Base-by-base conservation (phyloP, 2,888 invertebrate species). In the Napeogenes sylphis region DNA sequence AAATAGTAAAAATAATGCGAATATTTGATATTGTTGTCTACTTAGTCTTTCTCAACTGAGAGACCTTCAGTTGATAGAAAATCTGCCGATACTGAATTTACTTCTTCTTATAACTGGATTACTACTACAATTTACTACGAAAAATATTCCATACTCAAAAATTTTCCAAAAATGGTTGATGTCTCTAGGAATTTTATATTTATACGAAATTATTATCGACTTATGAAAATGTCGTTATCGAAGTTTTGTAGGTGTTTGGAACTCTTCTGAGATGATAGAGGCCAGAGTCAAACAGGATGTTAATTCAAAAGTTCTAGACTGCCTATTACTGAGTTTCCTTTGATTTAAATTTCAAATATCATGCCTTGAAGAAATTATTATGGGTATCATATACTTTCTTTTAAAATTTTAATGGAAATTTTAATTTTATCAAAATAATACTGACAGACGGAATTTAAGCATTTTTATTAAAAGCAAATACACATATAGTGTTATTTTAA, bases 251-350 rank as follows among this genome's bases (percentile, higher is more conserved):
- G 58, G 59, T 59, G 55, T 35, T 62, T 14, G 10, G 4, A 63
- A 63, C 56, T 59, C 45, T 56, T 21, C 58, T 30, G 12, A 51
- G 33, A 42, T 59, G 47, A 59, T 51, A 55, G 42, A 51, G 51
- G 42, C 55, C 59, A 51, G 58, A 57, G 54, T 62, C 63, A 56
- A 59, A 56, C 58, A 63, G 53, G 42, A 42, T 59, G 59, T 45
- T 63, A 51, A 59, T 63, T 56, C 51, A 56, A 45, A 63, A 63
- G 55, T 63, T 62, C 58, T 62, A 51, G 58, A 58, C 51, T 56
- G 45, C 32, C 54, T 56, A 30, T 51, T 51, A 51, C 21, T 4
- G 51, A 51, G 51, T 51, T 51, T 51, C 21, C 51, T 30, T 30
- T 51, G 30, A 51, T 51, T 51, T 51, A 51, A 51, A 30, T 51